Evolutionary conservation across 1,140 invertebrate species (phyloP).

Genomic region (Acyrthosiphon pisum): DNA sequence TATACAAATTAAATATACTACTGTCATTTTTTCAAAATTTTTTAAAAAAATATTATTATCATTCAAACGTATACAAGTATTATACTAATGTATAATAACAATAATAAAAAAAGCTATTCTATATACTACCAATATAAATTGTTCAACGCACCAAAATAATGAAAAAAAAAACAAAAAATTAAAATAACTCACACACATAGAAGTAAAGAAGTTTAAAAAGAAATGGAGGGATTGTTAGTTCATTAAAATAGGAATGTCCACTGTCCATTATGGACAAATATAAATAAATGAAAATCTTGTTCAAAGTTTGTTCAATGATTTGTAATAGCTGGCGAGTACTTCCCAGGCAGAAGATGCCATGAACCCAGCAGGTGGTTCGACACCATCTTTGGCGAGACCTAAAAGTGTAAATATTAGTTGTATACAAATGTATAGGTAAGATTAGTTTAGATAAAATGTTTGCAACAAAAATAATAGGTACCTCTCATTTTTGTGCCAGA

Average conservation of each 20-base stretch:
- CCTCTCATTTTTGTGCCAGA: conserved; percentile 97
- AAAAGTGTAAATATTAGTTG: conserved; percentile 59
- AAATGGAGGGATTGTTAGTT: neutral
- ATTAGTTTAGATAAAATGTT: neutral
- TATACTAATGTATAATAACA: neutral
- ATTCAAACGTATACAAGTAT: neutral
- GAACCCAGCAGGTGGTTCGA: conserved; percentile 92
- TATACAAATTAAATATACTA: neutral
- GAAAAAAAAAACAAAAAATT: neutral
- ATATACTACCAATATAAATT: neutral
- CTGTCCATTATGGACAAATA: neutral
- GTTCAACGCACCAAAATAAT: neutral
- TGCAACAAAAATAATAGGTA: conserved; percentile 60
- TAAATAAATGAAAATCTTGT: neutral
- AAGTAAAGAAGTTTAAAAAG: neutral
- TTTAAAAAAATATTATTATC: too few relatives aligned
- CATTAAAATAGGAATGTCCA: conserved; percentile 23
- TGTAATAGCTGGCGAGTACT: conserved; percentile 87
- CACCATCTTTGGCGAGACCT: conserved; percentile 81
- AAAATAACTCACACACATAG: conserved; percentile 27
- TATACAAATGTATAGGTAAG: neutral
- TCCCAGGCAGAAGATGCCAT: conserved; percentile 97
- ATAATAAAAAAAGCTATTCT: neutral
- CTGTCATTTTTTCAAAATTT: neutral
- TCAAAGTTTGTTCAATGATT: conserved; percentile 61